phyloP scores from a whole-genome alignment of 2,113 vertebrate species.

The Mesembrinibis cayennensis region DNA sequence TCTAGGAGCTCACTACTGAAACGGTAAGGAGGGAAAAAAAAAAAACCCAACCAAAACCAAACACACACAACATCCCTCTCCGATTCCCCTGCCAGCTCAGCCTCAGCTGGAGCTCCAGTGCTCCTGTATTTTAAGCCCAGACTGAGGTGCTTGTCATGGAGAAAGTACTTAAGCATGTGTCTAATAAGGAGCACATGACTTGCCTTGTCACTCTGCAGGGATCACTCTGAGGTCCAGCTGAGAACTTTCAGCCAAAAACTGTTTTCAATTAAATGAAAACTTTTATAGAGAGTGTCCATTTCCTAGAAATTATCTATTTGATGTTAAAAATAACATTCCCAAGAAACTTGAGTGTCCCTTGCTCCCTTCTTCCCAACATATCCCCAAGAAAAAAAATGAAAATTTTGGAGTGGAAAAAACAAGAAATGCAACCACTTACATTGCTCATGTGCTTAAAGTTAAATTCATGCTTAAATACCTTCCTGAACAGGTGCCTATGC shows the following conservation, averaged over 20 bases:
- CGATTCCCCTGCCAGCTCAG: background rate
- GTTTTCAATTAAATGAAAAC: background rate
- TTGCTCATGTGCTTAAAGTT: background rate
- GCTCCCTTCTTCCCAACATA: background rate
- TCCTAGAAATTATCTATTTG: background rate
- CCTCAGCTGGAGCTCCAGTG: constrained; percentile 14
- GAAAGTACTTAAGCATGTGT: background rate
- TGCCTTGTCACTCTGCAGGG: background rate
- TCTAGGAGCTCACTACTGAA: background rate
- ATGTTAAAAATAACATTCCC: background rate
- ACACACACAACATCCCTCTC: background rate
- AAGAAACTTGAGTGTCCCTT: background rate
- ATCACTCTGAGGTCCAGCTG: background rate
- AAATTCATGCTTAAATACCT: constrained; percentile 16
- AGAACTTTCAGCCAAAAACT: background rate
- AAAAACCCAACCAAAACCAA: background rate
- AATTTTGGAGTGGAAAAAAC: background rate
- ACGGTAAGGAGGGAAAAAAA: background rate
- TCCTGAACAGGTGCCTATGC: constrained; percentile 1
- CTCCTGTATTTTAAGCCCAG: constrained; percentile 14
- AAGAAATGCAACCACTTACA: background rate
- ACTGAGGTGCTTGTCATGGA: background rate
- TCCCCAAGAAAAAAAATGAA: background rate
- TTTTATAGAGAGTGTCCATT: background rate
- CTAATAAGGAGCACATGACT: background rate